Evolutionary conservation across 2,888 invertebrate species (phyloP).

Genomic region (Campaea margaritaria): DNA sequence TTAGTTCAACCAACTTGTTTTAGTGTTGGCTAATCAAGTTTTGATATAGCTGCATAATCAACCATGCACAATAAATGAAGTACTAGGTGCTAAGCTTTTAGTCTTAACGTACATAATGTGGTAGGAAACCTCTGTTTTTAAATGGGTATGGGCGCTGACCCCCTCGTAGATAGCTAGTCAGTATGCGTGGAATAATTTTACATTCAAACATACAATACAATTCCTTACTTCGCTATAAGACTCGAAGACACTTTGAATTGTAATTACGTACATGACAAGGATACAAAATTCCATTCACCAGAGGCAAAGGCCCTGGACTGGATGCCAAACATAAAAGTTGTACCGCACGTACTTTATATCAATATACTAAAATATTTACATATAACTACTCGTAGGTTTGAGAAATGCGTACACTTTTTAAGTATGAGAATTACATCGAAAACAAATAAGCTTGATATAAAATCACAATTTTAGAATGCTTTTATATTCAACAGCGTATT

Average conservation of each 20-base stretch:
- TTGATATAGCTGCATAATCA: background rate
- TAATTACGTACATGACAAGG: conserved; percentile 61
- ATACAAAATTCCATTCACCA: conserved; percentile 60
- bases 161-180: conserved; percentile 43
- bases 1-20: conserved; percentile 40
- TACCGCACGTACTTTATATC: conserved; percentile 1
- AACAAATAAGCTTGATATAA: background rate
- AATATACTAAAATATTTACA: background rate
- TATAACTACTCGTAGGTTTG: background rate
- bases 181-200: conserved; percentile 51
- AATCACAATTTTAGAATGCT: too few species aligned
- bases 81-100: background rate
- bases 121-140: conserved; percentile 27
- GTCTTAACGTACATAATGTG: background rate
- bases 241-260: conserved; percentile 65
- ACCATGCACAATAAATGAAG: background rate
- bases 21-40: background rate
- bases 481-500: conserved; percentile 35
- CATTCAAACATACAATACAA: conserved; percentile 49
- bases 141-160: conserved; percentile 31
- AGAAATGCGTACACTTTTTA: too few species aligned
- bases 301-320: conserved; percentile 50
- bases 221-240: conserved; percentile 51
- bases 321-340: conserved; percentile 18
- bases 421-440: too few species aligned